These are phyloP conservation scores for Diarsia mendica DNA, from an alignment of 2,888 invertebrate genomes.

Conservation along the genomic window DNA sequence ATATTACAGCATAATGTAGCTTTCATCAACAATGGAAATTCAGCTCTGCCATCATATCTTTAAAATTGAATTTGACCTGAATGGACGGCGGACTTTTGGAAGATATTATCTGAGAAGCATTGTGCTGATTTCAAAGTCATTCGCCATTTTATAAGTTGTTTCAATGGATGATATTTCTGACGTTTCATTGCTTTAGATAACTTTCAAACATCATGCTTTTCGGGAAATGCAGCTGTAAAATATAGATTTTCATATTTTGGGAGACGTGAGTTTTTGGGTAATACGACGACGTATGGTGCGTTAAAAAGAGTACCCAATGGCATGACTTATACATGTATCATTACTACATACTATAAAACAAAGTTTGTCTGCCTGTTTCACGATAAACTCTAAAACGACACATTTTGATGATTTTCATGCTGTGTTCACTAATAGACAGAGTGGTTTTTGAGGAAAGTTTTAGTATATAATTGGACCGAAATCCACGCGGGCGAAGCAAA, in stretches of 20 bases:
- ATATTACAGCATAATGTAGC: conserved; percentile 49
- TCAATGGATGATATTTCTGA: conserved; percentile 62
- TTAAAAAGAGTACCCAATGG: background rate
- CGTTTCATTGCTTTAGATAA: conserved; percentile 51
- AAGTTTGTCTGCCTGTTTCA: no score
- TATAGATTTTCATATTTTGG: conserved; percentile 6
- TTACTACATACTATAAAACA: no score
- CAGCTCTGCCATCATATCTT: conserved; percentile 19
- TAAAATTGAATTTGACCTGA: conserved; percentile 8
- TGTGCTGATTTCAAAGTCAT: conserved; percentile 67
- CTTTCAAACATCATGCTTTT: conserved; percentile 39
- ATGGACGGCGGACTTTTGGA: conserved; percentile 14
- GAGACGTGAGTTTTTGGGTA: background rate
- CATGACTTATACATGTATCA: background rate
- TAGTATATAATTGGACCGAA: no score
- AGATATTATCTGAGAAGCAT: conserved; percentile 56
- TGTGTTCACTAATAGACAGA: no score
- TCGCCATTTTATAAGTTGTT: conserved; percentile 64
- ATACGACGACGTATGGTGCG: background rate
- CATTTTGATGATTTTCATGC: no score
- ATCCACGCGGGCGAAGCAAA: no score
- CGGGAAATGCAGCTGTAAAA: conserved; percentile 6
- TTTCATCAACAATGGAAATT: conserved; percentile 23
- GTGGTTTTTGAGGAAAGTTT: no score
- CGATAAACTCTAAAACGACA: no score